Evolutionary conservation across 2,888 invertebrate genomes (phyloP).

Genomic region (Nemapogon koenigi): DNA sequence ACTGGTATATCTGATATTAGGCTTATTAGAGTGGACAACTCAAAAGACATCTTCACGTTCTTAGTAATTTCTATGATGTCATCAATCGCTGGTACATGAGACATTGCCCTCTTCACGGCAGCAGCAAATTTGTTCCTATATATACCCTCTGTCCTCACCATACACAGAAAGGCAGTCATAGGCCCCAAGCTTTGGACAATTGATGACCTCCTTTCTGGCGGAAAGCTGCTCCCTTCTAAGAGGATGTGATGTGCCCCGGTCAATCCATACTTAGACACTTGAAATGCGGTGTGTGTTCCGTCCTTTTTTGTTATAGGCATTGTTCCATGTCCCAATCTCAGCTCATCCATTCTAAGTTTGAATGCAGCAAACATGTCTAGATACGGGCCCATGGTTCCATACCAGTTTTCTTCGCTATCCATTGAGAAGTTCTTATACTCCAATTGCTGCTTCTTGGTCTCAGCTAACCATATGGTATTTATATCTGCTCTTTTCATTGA

Average conservation of each 20-base stretch:
- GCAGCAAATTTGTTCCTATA: slow-evolving; percentile 1
- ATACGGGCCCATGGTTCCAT: neutral
- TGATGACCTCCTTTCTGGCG: slow-evolving; percentile 16
- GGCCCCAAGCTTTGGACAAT: neutral
- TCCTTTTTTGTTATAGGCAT: slow-evolving; percentile 2
- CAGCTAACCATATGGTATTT: no score
- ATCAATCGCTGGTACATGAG: neutral
- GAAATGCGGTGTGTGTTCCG: slow-evolving; percentile 16
- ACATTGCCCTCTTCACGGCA: slow-evolving; percentile 1
- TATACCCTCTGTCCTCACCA: neutral
- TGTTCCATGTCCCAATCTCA: neutral
- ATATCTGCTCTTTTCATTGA: no score
- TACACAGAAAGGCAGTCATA: neutral
- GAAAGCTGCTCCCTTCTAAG: slow-evolving; percentile 19
- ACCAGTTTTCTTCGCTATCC: neutral
- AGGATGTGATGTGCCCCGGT: slow-evolving; percentile 21
- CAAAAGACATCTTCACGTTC: neutral
- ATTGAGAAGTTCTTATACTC: neutral
- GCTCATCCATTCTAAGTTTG: neutral
- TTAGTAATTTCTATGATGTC: slow-evolving; percentile 2
- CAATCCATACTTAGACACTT: slow-evolving; percentile 18
- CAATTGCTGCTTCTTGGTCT: no score
- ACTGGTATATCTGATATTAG: neutral
- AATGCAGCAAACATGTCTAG: neutral
- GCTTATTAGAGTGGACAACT: neutral